Conservation (phyloP, 2,888 invertebrate species). For the Catocala sponsa region DNA sequence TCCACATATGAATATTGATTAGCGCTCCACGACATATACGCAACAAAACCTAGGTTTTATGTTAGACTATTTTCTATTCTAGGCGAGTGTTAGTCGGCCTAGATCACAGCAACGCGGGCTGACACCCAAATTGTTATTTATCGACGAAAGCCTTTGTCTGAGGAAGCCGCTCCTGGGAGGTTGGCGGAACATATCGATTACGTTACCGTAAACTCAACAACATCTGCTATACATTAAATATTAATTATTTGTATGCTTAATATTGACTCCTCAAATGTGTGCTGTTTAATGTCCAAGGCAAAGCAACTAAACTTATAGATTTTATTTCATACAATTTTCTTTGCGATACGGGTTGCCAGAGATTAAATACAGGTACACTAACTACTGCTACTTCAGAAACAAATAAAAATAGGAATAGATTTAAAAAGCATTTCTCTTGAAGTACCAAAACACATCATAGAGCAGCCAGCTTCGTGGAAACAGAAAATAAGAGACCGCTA, state of each 20-base stretch:
- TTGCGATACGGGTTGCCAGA: no score
- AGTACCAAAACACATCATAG: conserved; percentile 2
- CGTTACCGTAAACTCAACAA: conserved; percentile 19
- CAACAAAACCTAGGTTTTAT: conserved; percentile 23
- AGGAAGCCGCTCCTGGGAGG: conserved; percentile 12
- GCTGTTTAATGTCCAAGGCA: no score
- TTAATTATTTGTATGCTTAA: conserved; percentile 36
- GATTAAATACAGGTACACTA: no score
- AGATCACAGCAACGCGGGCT: conserved; percentile 29
- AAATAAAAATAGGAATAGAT: conserved; percentile 3
- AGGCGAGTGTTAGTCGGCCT: conserved; percentile 26
- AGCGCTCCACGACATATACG: conserved; percentile 8
- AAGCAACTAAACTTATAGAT: no score
- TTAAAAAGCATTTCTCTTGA: conserved; percentile 3
- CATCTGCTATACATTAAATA: conserved; percentile 37
- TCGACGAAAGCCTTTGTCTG: conserved; percentile 28
- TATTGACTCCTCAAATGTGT: conserved; percentile 18
- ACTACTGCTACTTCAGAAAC: not conserved
- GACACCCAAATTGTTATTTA: conserved; percentile 48
- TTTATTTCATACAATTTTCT: no score
- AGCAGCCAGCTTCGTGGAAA: conserved; percentile 6
- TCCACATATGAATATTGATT: conserved; percentile 15
- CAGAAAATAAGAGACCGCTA: conserved; percentile 2
- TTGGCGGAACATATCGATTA: conserved; percentile 24
- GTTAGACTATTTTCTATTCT: conserved; percentile 30